Base-by-base conservation (phyloP, 2,797 vertebrate genomes). In the Pyrocephalus nanus region DNA sequence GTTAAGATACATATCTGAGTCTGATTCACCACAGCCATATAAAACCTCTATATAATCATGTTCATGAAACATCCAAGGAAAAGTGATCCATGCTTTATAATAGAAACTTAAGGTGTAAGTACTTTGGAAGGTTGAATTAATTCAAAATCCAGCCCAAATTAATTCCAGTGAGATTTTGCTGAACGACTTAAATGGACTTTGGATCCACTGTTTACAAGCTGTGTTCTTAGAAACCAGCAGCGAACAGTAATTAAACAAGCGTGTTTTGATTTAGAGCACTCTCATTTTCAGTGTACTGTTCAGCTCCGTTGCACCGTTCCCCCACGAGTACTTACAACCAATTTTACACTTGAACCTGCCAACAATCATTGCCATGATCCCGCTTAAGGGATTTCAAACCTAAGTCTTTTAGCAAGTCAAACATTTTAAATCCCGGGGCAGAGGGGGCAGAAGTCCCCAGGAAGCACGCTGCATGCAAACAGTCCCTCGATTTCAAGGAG, bases 261-360 rank as follows among this genome's bases (percentile, higher is more conserved):
- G 4, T 48, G 43, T 34, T 88, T 67, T 62, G 62, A 93, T 93
- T 86, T 60, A 75, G 23, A 86, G 70, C 23, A 55, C 55, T 88
- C 64, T 72, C 30, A 45, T 85, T 82, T 87, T 53, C 82, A 80
- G 36, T 40, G 61, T 36, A 65, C 65, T 32, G 40, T 90, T 95
- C 62, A 9, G 79, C 73, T 96, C 85, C 43, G 15, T n/a, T 62
- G 87, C 76, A 55, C 82, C 30, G 43, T 7, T 91, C 36, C 50
- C 75, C 62, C 87, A 72, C 1, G 8, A 87, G 73, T 36, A 90
- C 75, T 92, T 88, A 57, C 8, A 88, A 83, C 29, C 61, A 72
- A 12, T 95, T 92, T 88, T 88, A 90, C 82, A 88, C 89, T 90
- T 75, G 85, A 96, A 92, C 78, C 92, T 12, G 2, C 61, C 79